phyloP scores from a whole-genome alignment of 2,113 vertebrate genomes.

The Hippocampus comes region DNA sequence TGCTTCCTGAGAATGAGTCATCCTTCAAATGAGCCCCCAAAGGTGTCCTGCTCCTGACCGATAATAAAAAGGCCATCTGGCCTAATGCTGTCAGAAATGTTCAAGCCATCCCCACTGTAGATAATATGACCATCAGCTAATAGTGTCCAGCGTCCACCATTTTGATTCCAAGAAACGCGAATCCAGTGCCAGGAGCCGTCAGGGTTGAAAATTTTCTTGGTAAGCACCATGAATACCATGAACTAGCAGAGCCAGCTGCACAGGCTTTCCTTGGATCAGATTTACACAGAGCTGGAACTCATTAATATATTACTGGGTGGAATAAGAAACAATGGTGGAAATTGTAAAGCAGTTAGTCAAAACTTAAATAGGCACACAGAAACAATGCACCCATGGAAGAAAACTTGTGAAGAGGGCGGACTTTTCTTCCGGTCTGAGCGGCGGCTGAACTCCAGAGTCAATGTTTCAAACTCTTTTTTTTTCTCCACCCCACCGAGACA shows the following conservation, averaged over 20 bases:
- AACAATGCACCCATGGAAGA: conserved; percentile 62
- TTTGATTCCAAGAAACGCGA: conserved; percentile 66
- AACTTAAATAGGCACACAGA: conserved; percentile 60
- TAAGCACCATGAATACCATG: conserved; percentile 61
- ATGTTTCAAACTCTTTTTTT: conserved; percentile 46
- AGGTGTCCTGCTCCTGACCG: conserved; percentile 65
- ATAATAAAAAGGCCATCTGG: conserved; percentile 63
- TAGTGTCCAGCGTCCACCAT: conserved; percentile 62
- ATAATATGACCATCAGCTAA: conserved; percentile 42
- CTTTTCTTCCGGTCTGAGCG: conserved; percentile 49
- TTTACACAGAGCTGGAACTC: conserved; percentile 72
- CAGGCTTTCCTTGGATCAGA: conserved; percentile 34
- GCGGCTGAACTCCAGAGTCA: conserved; percentile 61
- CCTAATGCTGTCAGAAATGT: conserved; percentile 42
- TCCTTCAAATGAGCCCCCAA: conserved; percentile 57
- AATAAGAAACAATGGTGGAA: conserved; percentile 74
- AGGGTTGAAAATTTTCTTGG: conserved; percentile 49
- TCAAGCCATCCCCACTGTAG: conserved; percentile 33
- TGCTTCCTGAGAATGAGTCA: conserved; percentile 70
- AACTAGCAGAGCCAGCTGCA: conserved; percentile 67
- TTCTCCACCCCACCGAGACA: conserved; percentile 30
- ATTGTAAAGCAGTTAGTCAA: conserved; percentile 49
- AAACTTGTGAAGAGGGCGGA: conserved; percentile 63
- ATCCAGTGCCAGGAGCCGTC: conserved; percentile 68
- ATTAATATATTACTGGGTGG: conserved; percentile 56